Percentiles rank a stretch among this genome's conserved stretches.
These are phyloP conservation scores for Petrocephalus zakoni DNA, from an alignment of 2,113 vertebrate genomes.

Conservation along the genomic window DNA sequence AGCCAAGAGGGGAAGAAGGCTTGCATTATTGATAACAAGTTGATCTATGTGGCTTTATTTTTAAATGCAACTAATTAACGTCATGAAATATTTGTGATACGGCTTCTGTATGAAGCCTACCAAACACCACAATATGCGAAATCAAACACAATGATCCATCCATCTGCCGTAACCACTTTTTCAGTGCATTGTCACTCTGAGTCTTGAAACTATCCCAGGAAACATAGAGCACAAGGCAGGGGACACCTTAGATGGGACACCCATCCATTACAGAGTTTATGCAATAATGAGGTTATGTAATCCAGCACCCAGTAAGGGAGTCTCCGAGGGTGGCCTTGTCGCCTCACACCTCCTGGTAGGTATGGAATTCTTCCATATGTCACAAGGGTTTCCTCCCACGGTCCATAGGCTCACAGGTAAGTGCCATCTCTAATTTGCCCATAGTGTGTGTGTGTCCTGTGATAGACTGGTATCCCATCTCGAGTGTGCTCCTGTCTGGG, in stretches of 20 bases:
- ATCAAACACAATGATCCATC: neutral
- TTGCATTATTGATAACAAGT: neutral
- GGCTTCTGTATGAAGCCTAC: neutral
- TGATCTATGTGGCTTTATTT: neutral
- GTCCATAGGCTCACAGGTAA: neutral
- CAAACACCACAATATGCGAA: neutral
- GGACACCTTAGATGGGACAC: neutral
- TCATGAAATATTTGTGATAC: neutral
- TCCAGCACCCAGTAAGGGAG: neutral
- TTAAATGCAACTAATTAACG: neutral
- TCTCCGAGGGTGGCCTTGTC: neutral
- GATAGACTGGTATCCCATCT: neutral
- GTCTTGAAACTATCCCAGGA: neutral
- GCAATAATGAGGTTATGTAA: neutral
- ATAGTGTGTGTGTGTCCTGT: neutral
- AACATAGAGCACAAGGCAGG: neutral
- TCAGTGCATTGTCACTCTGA: neutral
- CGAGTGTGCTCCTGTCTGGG: neutral
- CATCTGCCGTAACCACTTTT: neutral
- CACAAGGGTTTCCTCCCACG: neutral
- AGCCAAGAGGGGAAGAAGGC: neutral
- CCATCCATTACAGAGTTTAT: neutral
- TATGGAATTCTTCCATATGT: no score
- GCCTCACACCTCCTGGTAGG: neutral
- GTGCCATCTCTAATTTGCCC: neutral